These are phyloP conservation scores for Andrena marginata DNA, from an alignment of 2,888 invertebrate species.

Conservation along the genomic window DNA sequence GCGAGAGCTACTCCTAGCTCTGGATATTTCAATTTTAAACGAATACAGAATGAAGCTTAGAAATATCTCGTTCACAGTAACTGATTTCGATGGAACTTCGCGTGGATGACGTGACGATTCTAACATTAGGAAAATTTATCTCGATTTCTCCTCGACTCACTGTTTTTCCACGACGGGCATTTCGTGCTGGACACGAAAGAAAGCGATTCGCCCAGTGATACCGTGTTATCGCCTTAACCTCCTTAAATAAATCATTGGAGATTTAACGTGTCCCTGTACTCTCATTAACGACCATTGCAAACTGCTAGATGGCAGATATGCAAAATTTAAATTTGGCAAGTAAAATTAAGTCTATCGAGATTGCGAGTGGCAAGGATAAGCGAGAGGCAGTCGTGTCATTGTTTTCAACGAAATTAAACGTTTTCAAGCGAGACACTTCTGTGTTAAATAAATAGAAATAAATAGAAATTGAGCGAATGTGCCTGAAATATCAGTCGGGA, in stretches of 20 bases:
- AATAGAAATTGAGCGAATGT: no score
- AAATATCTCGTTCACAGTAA: neutral
- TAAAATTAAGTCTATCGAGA: neutral
- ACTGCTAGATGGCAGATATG: constrained; percentile 37
- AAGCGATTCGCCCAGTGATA: constrained; percentile 52
- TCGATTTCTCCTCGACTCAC: neutral
- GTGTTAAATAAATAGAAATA: no score
- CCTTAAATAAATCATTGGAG: constrained; percentile 53
- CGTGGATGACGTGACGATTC: neutral
- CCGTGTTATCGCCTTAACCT: constrained; percentile 49
- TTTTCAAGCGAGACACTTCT: no score
- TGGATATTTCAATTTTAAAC: constrained; percentile 26
- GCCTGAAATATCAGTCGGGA: no score
- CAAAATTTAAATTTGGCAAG: constrained; percentile 14
- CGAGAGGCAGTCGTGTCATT: neutral
- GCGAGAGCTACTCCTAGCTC: neutral
- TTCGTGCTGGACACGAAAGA: constrained; percentile 60
- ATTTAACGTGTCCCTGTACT: constrained; percentile 36
- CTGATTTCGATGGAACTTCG: neutral
- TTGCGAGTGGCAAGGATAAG: neutral
- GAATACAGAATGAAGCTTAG: neutral
- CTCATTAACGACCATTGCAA: constrained; percentile 25
- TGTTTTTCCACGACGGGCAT: constrained; percentile 30
- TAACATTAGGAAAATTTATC: constrained; percentile 23
- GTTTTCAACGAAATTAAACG: neutral